phyloP scores from a whole-genome alignment of 2,888 invertebrate genomes.

The Chaetoderma sp. region DNA sequence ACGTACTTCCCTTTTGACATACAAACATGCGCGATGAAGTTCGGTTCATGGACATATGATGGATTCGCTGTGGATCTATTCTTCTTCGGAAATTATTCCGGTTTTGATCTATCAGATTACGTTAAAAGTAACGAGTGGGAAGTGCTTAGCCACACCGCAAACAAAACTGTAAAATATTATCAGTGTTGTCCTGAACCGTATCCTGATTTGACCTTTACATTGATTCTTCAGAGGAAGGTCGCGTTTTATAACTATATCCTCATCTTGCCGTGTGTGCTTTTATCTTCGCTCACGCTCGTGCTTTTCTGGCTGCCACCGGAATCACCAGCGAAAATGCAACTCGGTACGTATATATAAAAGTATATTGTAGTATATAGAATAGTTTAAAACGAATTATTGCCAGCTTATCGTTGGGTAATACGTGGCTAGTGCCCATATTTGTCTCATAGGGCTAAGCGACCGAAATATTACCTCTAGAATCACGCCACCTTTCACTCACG shows the following conservation, averaged over 20 bases:
- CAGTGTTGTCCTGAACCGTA: slow-evolving; percentile 64
- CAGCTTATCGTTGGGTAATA: too few relatives aligned
- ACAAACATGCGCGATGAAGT: slow-evolving; percentile 67
- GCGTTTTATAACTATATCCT: slow-evolving; percentile 69
- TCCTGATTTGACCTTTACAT: slow-evolving; percentile 64
- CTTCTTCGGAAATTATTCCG: slow-evolving; percentile 38
- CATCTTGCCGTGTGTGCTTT: slow-evolving; percentile 69
- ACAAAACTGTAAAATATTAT: slow-evolving; percentile 52
- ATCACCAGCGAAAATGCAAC: slow-evolving; percentile 69
- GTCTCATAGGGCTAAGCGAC: too few relatives aligned
- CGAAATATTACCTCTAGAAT: too few relatives aligned
- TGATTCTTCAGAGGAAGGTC: slow-evolving; percentile 57
- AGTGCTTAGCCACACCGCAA: slow-evolving; percentile 57
- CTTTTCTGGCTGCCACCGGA: slow-evolving; percentile 71
- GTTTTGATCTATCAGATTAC: slow-evolving; percentile 59
- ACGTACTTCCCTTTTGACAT: slow-evolving; percentile 68
- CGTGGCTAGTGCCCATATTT: too few relatives aligned
- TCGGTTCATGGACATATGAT: slow-evolving; percentile 69
- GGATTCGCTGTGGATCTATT: slow-evolving; percentile 59
- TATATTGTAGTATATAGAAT: too few relatives aligned
- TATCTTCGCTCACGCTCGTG: slow-evolving; percentile 68
- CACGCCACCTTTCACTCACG: too few relatives aligned
- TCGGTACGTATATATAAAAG: slow-evolving; percentile 68
- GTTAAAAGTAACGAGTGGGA: slow-evolving; percentile 68
- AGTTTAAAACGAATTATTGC: too few relatives aligned